Conservation (phyloP, 30 jellyfish, hydroid and myxozoan species). For the Rhopilema esculentum region DNA sequence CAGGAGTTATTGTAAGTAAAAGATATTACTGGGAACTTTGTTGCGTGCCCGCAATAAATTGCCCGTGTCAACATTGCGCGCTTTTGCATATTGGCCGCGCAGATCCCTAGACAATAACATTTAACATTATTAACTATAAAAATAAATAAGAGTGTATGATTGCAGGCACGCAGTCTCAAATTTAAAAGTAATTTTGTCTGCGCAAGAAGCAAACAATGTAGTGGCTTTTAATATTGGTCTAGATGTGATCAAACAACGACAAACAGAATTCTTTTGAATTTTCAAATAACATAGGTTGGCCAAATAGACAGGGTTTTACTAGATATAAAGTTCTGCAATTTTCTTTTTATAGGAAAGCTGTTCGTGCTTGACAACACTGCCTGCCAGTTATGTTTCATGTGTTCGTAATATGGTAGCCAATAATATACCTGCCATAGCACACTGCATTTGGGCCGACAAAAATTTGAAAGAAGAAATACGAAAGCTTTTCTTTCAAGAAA, state of each 20-base stretch:
- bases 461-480: constrained; percentile 18
- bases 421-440: constrained; percentile 12
- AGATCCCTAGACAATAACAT: background rate
- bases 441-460: constrained; percentile 24
- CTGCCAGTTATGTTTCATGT: background rate
- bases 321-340: background rate
- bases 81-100: background rate
- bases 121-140: background rate
- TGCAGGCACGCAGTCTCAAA: background rate
- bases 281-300: background rate
- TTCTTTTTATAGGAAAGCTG: constrained; percentile 12
- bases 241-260: background rate
- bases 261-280: background rate
- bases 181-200: background rate
- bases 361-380: constrained; percentile 19
- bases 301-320: background rate
- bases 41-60: background rate
- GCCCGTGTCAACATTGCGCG: background rate
- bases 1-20: background rate
- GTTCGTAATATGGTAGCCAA: constrained; percentile 22
- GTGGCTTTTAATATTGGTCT: background rate
- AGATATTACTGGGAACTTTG: background rate
- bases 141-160: background rate
- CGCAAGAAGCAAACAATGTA: background rate
- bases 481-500: constrained; percentile 15